Percentiles rank a stretch among this genome's conserved stretches.
Conservation (phyloP, 2,888 invertebrate species). For the Phaonia tiefii region DNA sequence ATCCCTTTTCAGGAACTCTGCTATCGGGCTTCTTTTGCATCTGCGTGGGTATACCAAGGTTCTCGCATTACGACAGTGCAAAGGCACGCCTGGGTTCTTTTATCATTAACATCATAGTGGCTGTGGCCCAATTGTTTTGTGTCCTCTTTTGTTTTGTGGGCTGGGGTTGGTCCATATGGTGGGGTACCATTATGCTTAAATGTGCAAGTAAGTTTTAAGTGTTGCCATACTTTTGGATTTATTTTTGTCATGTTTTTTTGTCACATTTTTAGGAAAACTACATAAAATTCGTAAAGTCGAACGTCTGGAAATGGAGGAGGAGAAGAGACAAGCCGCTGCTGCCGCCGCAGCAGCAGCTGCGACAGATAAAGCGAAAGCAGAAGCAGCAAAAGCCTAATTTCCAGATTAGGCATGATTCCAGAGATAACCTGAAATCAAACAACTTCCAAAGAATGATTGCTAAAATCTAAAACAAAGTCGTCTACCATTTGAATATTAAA, state of each 20-base stretch:
- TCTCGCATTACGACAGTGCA: constrained; percentile 89
- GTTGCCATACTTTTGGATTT: no score
- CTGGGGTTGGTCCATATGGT: constrained; percentile 99
- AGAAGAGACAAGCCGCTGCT: constrained; percentile 79
- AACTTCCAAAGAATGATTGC: neutral
- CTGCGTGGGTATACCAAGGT: constrained; percentile 93
- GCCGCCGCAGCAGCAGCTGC: constrained; percentile 81
- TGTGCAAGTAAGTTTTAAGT: constrained; percentile 87
- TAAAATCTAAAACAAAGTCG: constrained; percentile 24
- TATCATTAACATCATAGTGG: constrained; percentile 92
- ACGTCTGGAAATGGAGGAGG: constrained; percentile 81
- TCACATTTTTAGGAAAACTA: constrained; percentile 83
- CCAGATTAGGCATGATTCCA: constrained; percentile 16
- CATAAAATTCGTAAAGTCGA: constrained; percentile 83
- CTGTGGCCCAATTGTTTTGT: constrained; percentile 94
- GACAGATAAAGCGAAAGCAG: constrained; percentile 74
- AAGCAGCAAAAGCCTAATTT: constrained; percentile 60
- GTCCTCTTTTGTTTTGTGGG: constrained; percentile 96
- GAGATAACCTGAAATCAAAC: neutral
- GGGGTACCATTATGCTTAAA: constrained; percentile 96
- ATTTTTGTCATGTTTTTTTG: neutral
- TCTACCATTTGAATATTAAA: constrained; percentile 46
- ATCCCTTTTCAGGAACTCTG: constrained; percentile 89
- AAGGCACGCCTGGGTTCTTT: constrained; percentile 90
- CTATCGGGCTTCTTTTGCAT: constrained; percentile 93